A percentile compares a stretch with the other conserved stretches of the same genome.
Conservation (phyloP, 2,113 vertebrate species). For the Pedetes capensis region DNA sequence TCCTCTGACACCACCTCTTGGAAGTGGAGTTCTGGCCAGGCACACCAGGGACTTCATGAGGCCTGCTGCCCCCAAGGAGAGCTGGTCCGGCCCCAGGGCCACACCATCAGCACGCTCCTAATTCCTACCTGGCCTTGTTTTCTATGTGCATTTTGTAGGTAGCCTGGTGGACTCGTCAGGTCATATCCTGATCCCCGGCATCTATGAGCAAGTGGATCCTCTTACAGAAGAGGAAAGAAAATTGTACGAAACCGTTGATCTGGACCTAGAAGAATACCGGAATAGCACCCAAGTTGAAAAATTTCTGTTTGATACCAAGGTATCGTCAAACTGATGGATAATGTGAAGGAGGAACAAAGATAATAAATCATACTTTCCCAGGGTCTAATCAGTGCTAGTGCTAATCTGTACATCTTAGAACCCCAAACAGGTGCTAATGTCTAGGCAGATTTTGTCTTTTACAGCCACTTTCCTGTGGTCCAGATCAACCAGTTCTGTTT, state of each 20-base stretch:
- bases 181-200: slow-evolving; percentile 90
- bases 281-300: slow-evolving; percentile 83
- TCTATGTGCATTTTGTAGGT: slow-evolving; percentile 77
- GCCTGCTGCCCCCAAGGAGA: rapidly evolving
- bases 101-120: rapidly evolving
- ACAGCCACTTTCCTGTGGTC: background rate
- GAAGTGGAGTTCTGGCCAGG: background rate
- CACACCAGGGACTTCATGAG: no score
- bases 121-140: background rate
- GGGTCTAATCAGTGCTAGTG: background rate
- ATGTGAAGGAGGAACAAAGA: background rate
- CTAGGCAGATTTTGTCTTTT: background rate
- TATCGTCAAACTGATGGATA: slow-evolving; percentile 54
- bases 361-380: rapidly evolving
- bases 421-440: background rate
- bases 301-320: slow-evolving; percentile 92
- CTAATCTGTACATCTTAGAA: background rate
- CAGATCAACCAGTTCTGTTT: background rate
- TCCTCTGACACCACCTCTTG: background rate
- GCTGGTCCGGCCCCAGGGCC: background rate
- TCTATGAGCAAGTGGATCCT: slow-evolving; percentile 86
- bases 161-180: slow-evolving; percentile 90
- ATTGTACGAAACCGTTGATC: slow-evolving; percentile 87
- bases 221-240: slow-evolving; percentile 88
- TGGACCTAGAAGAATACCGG: slow-evolving; percentile 87